Percentiles rank a stretch among this genome's conserved stretches.
phyloP scores from a whole-genome alignment of 2,888 invertebrate species.

The Camponotus fellah region DNA sequence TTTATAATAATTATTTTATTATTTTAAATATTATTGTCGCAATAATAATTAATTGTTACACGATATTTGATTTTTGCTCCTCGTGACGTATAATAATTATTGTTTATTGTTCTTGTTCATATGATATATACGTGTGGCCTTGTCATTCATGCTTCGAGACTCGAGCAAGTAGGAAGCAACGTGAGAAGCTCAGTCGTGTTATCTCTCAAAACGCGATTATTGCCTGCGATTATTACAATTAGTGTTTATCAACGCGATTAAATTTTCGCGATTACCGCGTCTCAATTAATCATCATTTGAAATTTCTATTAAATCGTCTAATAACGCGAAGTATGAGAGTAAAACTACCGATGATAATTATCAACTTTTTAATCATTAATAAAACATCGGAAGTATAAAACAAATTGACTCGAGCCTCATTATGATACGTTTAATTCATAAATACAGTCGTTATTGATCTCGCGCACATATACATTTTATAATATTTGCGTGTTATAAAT shows the following conservation, averaged over 20 bases:
- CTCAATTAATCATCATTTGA: not conserved
- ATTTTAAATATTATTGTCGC: too few relatives aligned
- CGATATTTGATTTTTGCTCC: too few relatives aligned
- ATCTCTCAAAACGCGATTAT: not conserved
- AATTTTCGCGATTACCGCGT: not conserved
- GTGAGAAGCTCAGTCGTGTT: not conserved
- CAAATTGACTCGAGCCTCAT: not conserved
- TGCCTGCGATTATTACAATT: not conserved
- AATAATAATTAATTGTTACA: too few relatives aligned
- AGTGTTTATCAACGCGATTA: not conserved
- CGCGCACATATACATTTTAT: not conserved
- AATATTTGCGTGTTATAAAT: not conserved
- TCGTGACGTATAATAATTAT: too few relatives aligned
- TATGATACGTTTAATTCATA: not conserved
- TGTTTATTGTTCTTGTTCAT: too few relatives aligned
- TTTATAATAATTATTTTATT: too few relatives aligned
- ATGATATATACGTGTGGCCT: too few relatives aligned
- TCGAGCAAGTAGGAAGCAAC: not conserved
- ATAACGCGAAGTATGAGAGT: not conserved
- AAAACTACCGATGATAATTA: not conserved
- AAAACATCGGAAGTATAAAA: not conserved
- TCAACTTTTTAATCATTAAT: not conserved
- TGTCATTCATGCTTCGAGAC: too few relatives aligned
- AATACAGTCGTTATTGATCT: not conserved
- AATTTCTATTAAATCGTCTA: not conserved